phyloP scores from a whole-genome alignment of 2,797 vertebrate genomes.

The Cyclopterus lumpus region DNA sequence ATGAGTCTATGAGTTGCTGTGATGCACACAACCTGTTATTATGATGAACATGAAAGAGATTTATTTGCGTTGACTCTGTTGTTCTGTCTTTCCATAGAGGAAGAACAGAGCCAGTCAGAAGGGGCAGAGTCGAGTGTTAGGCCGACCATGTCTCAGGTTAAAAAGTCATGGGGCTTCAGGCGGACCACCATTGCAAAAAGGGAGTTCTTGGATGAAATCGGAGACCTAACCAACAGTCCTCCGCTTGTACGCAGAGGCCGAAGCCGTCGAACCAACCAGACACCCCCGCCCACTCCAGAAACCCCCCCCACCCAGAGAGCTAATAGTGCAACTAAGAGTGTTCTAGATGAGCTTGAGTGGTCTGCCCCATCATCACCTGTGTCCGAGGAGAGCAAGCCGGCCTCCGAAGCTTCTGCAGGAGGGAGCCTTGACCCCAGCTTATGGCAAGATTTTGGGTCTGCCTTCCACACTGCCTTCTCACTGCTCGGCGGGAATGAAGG shows the following conservation, averaged over 20 bases:
- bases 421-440: slow-evolving; percentile 80
- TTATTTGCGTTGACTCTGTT: slow-evolving; percentile 22
- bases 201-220: slow-evolving; percentile 84
- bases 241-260: slow-evolving; percentile 79
- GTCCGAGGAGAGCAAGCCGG: slow-evolving; percentile 83
- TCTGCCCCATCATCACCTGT: slow-evolving; percentile 84
- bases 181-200: slow-evolving; percentile 93
- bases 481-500: slow-evolving; percentile 65
- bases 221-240: slow-evolving; percentile 80
- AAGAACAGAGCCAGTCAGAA: slow-evolving; percentile 54
- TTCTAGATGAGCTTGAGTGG: slow-evolving; percentile 84
- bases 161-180: slow-evolving; percentile 96
- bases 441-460: slow-evolving; percentile 76
- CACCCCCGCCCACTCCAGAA: slow-evolving; percentile 28
- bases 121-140: slow-evolving; percentile 63
- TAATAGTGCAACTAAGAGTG: slow-evolving; percentile 69
- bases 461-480: slow-evolving; percentile 73
- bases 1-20: not conserved
- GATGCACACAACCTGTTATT: not conserved
- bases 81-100: slow-evolving; percentile 58
- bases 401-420: slow-evolving; percentile 84
- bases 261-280: slow-evolving; percentile 79
- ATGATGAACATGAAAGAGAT: not conserved
- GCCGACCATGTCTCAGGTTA: slow-evolving; percentile 89
- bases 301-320: slow-evolving; percentile 69